phyloP scores from a whole-genome alignment of 2,888 invertebrate species.

The Ecdyonurus torrentis region DNA sequence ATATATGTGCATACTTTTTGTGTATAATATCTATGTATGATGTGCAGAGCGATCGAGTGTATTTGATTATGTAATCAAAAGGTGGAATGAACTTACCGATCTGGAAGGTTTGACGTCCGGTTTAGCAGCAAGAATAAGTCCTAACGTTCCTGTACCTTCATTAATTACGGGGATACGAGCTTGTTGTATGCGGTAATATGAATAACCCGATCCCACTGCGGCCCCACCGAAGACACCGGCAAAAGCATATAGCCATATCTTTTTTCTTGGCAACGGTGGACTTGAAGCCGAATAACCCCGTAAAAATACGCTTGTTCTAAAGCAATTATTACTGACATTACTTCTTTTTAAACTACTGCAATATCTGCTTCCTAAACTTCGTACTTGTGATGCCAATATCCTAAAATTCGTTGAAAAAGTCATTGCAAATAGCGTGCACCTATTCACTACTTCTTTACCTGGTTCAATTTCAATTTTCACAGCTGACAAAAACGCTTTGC shows the following conservation, averaged over 20 bases:
- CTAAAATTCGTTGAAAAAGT: not conserved
- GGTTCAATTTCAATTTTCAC: not conserved
- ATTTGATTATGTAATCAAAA: too few species aligned
- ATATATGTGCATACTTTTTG: too few species aligned
- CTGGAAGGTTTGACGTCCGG: constrained; percentile 27
- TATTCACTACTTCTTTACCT: not conserved
- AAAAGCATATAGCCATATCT: constrained; percentile 23
- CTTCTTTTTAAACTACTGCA: not conserved
- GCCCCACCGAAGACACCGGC: constrained; percentile 27
- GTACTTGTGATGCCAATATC: not conserved
- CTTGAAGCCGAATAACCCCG: not conserved
- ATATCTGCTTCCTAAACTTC: not conserved
- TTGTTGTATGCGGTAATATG: constrained; percentile 27
- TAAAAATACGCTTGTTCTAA: not conserved
- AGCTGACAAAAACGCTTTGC: not conserved
- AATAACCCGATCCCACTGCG: constrained; percentile 31
- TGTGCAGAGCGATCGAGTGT: too few species aligned
- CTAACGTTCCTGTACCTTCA: constrained; percentile 24
- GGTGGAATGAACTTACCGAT: too few species aligned
- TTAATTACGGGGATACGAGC: constrained; percentile 28
- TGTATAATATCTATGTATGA: too few species aligned
- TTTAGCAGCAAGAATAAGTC: constrained; percentile 22
- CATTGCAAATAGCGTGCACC: not conserved
- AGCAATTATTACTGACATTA: not conserved
- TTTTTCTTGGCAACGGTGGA: constrained; percentile 4